phyloP scores from a whole-genome alignment of 1,140 invertebrate species.

The Eumeta japonica region DNA sequence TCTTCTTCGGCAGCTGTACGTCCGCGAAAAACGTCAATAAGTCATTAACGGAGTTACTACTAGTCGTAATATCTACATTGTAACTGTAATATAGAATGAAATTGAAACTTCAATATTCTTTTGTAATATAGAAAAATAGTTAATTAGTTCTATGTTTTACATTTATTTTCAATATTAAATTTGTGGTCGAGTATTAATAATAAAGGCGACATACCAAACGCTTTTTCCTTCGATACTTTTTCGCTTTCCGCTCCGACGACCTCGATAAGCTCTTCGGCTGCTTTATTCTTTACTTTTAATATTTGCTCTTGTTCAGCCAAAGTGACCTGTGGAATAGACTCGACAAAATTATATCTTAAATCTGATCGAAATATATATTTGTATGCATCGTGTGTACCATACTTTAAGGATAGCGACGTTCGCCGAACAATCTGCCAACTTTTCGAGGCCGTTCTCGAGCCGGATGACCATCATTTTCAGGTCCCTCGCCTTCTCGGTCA shows the following conservation, averaged over 20 bases:
- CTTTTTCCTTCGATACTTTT: constrained; percentile 85
- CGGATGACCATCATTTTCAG: constrained; percentile 76
- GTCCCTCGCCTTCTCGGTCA: constrained; percentile 75
- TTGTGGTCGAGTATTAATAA: constrained; percentile 6
- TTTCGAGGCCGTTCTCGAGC: constrained; percentile 85
- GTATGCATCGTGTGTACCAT: constrained; percentile 55
- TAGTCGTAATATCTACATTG: too few relatives aligned
- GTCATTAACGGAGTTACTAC: neutral
- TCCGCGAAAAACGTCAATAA: constrained; percentile 7
- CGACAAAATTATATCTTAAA: constrained; percentile 33
- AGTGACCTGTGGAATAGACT: constrained; percentile 67
- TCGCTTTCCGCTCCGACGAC: constrained; percentile 89
- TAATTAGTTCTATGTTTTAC: too few relatives aligned
- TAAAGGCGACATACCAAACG: constrained; percentile 59
- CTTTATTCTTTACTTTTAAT: constrained; percentile 84
- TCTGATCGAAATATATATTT: too few relatives aligned
- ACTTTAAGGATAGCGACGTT: constrained; percentile 69
- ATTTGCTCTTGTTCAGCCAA: constrained; percentile 87
- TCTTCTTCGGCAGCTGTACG: constrained; percentile 75
- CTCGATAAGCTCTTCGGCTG: constrained; percentile 85
- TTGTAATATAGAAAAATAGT: too few relatives aligned
- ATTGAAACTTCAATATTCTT: too few relatives aligned
- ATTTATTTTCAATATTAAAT: too few relatives aligned
- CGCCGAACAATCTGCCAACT: constrained; percentile 76
- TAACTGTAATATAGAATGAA: too few relatives aligned